Evolutionary conservation across 2,888 invertebrate species (phyloP).

Genomic region (Buathra laborator): DNA sequence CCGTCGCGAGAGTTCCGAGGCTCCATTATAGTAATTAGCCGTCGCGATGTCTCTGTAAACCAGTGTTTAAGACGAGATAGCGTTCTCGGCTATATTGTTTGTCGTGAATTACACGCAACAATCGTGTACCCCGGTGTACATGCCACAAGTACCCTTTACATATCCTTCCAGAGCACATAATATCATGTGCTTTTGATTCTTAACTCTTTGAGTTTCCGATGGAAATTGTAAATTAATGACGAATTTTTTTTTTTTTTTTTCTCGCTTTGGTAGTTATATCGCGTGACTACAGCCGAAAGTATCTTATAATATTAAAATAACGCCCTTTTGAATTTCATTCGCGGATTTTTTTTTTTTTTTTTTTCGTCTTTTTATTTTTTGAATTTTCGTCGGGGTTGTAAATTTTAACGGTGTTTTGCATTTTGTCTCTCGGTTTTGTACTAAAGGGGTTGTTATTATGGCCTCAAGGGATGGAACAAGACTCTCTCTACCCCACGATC

Average conservation of each 20-base stretch:
- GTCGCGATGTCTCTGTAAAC: constrained; percentile 77
- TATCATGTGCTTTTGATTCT: constrained; percentile 47
- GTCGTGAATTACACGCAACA: constrained; percentile 76
- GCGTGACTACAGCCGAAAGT: neutral
- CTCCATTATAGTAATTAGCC: constrained; percentile 78
- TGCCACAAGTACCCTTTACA: neutral
- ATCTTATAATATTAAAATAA: too few species aligned
- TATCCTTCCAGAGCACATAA: constrained; percentile 22
- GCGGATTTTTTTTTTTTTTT: too few species aligned
- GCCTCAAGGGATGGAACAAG: constrained; percentile 25
- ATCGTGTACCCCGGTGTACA: constrained; percentile 44
- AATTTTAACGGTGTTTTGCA: constrained; percentile 51
- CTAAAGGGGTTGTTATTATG: constrained; percentile 59
- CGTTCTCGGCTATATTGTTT: constrained; percentile 68
- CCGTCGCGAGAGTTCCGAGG: constrained; percentile 56
- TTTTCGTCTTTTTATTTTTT: too few species aligned
- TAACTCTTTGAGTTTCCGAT: constrained; percentile 17
- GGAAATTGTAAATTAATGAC: constrained; percentile 24
- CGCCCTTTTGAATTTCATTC: too few species aligned
- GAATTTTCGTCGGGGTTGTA: neutral
- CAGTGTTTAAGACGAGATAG: constrained; percentile 77
- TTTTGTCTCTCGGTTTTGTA: constrained; percentile 58
- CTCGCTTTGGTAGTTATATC: neutral
- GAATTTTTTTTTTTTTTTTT: neutral
- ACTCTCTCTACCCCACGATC: constrained; percentile 36